Base-by-base conservation (phyloP, 2,888 invertebrate species). In the Caenorhabditis japonica region DNA sequence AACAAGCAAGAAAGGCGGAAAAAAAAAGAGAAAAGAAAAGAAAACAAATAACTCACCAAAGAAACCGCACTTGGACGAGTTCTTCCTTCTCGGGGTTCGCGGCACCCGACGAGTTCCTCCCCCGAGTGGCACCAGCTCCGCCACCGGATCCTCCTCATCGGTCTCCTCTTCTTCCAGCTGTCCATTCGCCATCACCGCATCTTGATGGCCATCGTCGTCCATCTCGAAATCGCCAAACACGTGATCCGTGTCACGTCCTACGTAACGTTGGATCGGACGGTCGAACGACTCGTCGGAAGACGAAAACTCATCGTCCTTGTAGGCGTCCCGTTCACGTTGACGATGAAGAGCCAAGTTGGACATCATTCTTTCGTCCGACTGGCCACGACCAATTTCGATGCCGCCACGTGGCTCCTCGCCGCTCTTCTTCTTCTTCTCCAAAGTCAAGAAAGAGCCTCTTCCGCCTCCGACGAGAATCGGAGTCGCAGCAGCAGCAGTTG, bases 171-270 rank as follows among this genome's bases (percentile, higher is more conserved):
- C 73, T 13, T 53, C 58, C 21, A 33, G 19, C 13, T 56, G 21
- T 19, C 17, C n/a, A n/a, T n/a, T 5, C 19, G 43, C n/a, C 58
- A 58, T 51, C 51, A 30, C 41, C 46, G 53, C 59, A 27, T 60
- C 68, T 30, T 30, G 7, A 7, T 30, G 7, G 5, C 30, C 30
- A 1, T 33, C 55, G 30, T 66, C 72, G 43, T 72, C 64, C 46
- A 72, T 46, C 53, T 75, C 74, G 15, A 69, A 69, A 39, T 75
- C 74, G 47, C 72, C 72, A 46, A 73, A 73, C 21, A 78, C 61
- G 30, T 68, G 73, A 34, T 78, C 78, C 23, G 76, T 76, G 49
- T 78, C 78, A 27, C 78, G 66, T 15, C 78, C 76, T 15, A 49
- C 39, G 41, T 60, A 69, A 41, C 71, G 55, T 25, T 58, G 58